Base-by-base conservation (phyloP, 1,140 invertebrate genomes). In the Delia radicum region DNA sequence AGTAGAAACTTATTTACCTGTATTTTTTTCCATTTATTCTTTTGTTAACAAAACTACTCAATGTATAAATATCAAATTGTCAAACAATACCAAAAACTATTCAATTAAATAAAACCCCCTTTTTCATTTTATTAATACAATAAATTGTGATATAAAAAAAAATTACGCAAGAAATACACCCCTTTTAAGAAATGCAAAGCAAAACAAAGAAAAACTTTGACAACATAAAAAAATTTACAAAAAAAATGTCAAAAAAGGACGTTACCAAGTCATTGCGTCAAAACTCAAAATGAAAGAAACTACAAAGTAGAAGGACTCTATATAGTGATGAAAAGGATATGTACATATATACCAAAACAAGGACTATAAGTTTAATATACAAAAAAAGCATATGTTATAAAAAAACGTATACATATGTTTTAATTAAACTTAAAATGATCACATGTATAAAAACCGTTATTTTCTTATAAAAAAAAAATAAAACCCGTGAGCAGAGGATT, bases 161-260 rank as follows among this genome's bases (percentile, higher is more conserved):
- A 69, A 69, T 69, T 33, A 31, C 55, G 28, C 28, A 27, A 28
- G 13, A 65, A 67, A 67, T 33, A 8, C 31, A 69, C 65, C 65
- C 65, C 29, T 69, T 69, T 63, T 28, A 29, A 29, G 29, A 18
- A 69, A 69, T 33, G 12, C 24, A 24, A 69, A 69, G 8, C 63
- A 33, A 33, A 33, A 69, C 65, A 33, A 69, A 37, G 13, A 73
- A 27, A 28, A 24, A 8, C 21, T 73, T 46, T 55, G 71, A 29
- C 71, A 48, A 15, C 27, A 55, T 37, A 6, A 5, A n/a, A n/a
- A n/a, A n/a, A n/a, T n/a, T n/a, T n/a, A n/a, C n/a, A n/a, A n/a
- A n/a, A n/a, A n/a, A 48, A 15, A 46, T 73, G 33, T 73, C 46
- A 73, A 73, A 73, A 73, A 55, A 73, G 71, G 71, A 73, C 71